Conservation (phyloP, 2,888 invertebrate species). For the Dendrolimus houi region DNA sequence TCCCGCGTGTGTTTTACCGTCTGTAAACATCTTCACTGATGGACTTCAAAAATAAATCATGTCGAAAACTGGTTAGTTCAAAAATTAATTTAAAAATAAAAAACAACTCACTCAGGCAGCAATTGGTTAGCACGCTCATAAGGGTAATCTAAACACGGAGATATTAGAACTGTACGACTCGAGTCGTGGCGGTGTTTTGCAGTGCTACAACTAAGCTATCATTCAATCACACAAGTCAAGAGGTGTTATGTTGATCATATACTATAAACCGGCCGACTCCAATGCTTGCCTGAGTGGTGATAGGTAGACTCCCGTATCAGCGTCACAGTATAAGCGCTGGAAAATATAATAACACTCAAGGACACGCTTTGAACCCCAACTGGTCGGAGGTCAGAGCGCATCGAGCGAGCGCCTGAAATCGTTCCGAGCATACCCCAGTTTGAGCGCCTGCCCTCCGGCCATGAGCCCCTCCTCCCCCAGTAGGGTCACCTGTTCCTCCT, state of each 20-base stretch:
- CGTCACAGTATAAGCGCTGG: slow-evolving; percentile 85
- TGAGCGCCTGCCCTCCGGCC: slow-evolving; percentile 97
- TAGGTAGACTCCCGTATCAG: slow-evolving; percentile 84
- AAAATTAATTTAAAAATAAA: slow-evolving; percentile 36
- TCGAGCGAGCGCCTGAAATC: slow-evolving; percentile 46
- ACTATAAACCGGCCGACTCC: slow-evolving; percentile 75
- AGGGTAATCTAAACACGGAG: slow-evolving; percentile 40
- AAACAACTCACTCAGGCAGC: slow-evolving; percentile 75
- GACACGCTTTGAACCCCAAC: slow-evolving; percentile 64
- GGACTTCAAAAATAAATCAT: slow-evolving; percentile 76
- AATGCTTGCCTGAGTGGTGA: slow-evolving; percentile 87
- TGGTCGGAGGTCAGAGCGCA: slow-evolving; percentile 53
- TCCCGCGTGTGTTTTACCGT: slow-evolving; percentile 19
- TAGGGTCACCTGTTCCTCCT: slow-evolving; percentile 96
- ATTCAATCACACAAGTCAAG: slow-evolving; percentile 71
- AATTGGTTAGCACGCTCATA: slow-evolving; percentile 68
- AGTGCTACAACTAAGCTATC: slow-evolving; percentile 64
- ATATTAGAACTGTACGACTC: slow-evolving; percentile 37
- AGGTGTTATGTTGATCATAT: slow-evolving; percentile 65
- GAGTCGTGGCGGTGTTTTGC: slow-evolving; percentile 25
- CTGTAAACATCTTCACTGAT: slow-evolving; percentile 36
- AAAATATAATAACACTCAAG: slow-evolving; percentile 78
- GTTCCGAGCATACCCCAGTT: slow-evolving; percentile 92
- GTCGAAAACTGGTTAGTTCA: slow-evolving; percentile 55
- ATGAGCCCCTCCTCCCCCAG: slow-evolving; percentile 97